Evolutionary conservation across 2,888 invertebrate genomes (phyloP).

Genomic region (Ormia ochracea): DNA sequence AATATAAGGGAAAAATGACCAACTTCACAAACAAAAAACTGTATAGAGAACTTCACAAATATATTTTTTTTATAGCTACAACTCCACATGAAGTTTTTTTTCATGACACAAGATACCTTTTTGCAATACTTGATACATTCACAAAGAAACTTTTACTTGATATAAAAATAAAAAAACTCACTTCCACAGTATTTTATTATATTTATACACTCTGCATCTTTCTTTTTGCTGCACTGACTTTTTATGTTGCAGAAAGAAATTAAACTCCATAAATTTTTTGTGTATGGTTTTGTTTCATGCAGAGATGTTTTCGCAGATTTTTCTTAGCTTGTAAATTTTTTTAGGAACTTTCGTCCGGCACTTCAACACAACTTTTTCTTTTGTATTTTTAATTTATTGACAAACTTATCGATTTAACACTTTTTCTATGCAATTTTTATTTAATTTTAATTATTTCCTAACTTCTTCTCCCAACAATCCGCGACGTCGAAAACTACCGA

Average conservation of each 20-base stretch:
- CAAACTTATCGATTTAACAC: constrained; percentile 2
- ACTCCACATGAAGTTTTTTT: not conserved
- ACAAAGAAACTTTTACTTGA: not conserved
- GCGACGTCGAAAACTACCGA: constrained; percentile 45
- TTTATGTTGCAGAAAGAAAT: not conserved
- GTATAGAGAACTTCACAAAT: constrained; percentile 54
- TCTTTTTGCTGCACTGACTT: not conserved
- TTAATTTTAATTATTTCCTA: constrained; percentile 31
- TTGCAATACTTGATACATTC: constrained; percentile 1
- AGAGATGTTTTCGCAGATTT: constrained; percentile 22
- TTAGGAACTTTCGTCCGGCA: constrained; percentile 47
- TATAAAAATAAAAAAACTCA: not conserved
- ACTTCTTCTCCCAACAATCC: constrained; percentile 50
- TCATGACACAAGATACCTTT: not conserved
- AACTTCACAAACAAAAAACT: constrained; percentile 52
- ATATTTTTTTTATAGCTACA: no score
- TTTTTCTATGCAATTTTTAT: not conserved
- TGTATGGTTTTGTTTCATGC: not conserved
- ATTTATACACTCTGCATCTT: constrained; percentile 2
- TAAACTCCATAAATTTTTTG: not conserved
- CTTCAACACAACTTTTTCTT: not conserved
- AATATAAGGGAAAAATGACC: constrained; percentile 50
- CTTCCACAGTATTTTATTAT: not conserved
- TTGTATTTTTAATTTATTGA: not conserved
- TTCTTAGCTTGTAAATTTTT: constrained; percentile 20